Conservation (phyloP, 2,888 invertebrate genomes). For the Athalia rosae region DNA sequence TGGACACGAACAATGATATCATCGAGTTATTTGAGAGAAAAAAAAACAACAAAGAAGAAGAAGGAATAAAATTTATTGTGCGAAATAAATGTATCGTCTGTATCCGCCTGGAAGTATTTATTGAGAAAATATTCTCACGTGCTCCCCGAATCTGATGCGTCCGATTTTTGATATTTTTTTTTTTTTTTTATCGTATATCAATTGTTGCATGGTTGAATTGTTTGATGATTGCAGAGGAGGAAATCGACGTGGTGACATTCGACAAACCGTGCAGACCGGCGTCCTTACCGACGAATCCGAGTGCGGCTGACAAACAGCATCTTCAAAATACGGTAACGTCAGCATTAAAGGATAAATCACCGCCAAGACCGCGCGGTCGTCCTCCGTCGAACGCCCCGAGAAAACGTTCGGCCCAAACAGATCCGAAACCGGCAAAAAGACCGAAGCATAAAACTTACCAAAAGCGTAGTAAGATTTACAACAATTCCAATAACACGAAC, state of each 20-base stretch:
- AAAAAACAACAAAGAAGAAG: no score
- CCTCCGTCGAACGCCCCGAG: slow-evolving; percentile 56
- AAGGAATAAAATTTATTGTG: no score
- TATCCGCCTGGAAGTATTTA: no score
- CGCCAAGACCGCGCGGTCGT: slow-evolving; percentile 63
- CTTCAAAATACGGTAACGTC: slow-evolving; percentile 71
- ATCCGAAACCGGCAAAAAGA: slow-evolving; percentile 53
- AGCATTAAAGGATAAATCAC: slow-evolving; percentile 61
- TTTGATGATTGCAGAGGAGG: slow-evolving; percentile 81
- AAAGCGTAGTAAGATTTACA: slow-evolving; percentile 45
- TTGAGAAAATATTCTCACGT: no score
- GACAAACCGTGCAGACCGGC: slow-evolving; percentile 72
- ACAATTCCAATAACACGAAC: slow-evolving; percentile 37
- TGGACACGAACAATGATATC: no score
- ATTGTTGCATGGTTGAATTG: no score
- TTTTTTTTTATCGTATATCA: slow-evolving; percentile 18
- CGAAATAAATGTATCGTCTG: no score
- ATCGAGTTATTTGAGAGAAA: no score
- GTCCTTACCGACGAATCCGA: slow-evolving; percentile 80
- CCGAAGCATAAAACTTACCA: slow-evolving; percentile 58
- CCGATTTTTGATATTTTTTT: not conserved
- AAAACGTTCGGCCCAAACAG: slow-evolving; percentile 44
- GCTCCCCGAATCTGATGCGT: not conserved
- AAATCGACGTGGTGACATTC: slow-evolving; percentile 89
- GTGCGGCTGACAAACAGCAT: slow-evolving; percentile 81